phyloP scores from a whole-genome alignment of 2,888 invertebrate genomes.

The Sminthurinus aureus region DNA sequence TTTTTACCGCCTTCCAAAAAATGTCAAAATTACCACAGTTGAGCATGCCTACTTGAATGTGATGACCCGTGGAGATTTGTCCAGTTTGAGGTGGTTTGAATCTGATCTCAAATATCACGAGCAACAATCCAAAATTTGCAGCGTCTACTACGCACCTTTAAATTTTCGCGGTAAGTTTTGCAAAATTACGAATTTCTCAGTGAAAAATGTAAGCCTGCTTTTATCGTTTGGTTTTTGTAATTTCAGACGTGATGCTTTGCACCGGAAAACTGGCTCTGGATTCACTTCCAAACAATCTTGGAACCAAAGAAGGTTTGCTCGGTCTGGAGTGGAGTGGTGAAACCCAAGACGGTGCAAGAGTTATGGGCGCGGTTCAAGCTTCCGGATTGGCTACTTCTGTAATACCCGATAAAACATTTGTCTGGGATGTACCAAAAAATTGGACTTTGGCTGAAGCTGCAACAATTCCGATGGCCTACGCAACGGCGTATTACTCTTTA shows the following conservation, averaged over 20 bases:
- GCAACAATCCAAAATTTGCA: not conserved
- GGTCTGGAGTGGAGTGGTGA: slow-evolving; percentile 91
- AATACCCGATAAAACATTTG: slow-evolving; percentile 64
- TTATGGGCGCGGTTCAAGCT: slow-evolving; percentile 93
- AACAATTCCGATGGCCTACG: slow-evolving; percentile 72
- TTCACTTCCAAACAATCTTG: slow-evolving; percentile 89
- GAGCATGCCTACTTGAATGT: slow-evolving; percentile 86
- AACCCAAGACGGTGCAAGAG: slow-evolving; percentile 74
- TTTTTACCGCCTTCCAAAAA: slow-evolving; percentile 75
- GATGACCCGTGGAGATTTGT: slow-evolving; percentile 90
- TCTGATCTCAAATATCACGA: slow-evolving; percentile 64
- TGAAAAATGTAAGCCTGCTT: too few relatives aligned
- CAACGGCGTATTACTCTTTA: slow-evolving; percentile 75
- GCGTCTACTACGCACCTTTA: slow-evolving; percentile 78
- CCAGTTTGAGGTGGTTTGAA: slow-evolving; percentile 92
- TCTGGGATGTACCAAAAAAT: slow-evolving; percentile 68
- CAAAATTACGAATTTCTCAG: too few relatives aligned
- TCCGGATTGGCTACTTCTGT: slow-evolving; percentile 72
- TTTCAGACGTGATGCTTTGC: slow-evolving; percentile 81
- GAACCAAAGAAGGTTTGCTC: slow-evolving; percentile 88
- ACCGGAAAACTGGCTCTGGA: slow-evolving; percentile 80
- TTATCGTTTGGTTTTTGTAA: too few relatives aligned
- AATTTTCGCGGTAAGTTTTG: slow-evolving; percentile 83
- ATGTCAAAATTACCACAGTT: not conserved
- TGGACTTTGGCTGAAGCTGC: slow-evolving; percentile 74